phyloP scores from a whole-genome alignment of 2,113 vertebrate species.

The Irena cyanogastra region DNA sequence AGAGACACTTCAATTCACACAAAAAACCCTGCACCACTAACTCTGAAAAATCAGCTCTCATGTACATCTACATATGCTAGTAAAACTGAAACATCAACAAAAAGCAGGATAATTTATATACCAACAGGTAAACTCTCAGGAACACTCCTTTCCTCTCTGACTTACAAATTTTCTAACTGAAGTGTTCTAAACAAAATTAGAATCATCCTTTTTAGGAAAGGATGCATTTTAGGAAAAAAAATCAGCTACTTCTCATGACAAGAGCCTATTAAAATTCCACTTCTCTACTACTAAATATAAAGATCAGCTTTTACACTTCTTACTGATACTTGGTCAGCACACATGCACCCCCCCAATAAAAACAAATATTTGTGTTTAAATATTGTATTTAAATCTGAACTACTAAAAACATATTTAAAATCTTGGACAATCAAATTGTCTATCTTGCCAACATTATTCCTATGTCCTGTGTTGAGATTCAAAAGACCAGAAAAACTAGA shows the following conservation, averaged over 20 bases:
- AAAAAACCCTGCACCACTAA: rapidly evolving
- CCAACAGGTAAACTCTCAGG: not conserved
- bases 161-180: not conserved
- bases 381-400: not conserved
- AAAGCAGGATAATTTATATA: not conserved
- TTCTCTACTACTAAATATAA: not conserved
- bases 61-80: rapidly evolving
- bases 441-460: not conserved
- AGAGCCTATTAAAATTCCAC: not conserved
- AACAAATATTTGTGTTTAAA: not conserved
- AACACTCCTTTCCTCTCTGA: not conserved
- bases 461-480: not conserved
- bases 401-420: not conserved
- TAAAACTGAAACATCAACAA: not conserved
- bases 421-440: not conserved
- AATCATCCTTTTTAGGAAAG: not conserved
- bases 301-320: not conserved
- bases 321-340: not conserved
- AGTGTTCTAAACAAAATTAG: not conserved
- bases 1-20: not conserved
- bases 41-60: not conserved
- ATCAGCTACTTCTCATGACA: not conserved
- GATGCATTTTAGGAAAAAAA: not conserved
- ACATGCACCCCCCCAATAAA: not conserved
- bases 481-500: not conserved